Base-by-base conservation (phyloP, 2,797 vertebrate genomes). In the Siniperca scherzeri region DNA sequence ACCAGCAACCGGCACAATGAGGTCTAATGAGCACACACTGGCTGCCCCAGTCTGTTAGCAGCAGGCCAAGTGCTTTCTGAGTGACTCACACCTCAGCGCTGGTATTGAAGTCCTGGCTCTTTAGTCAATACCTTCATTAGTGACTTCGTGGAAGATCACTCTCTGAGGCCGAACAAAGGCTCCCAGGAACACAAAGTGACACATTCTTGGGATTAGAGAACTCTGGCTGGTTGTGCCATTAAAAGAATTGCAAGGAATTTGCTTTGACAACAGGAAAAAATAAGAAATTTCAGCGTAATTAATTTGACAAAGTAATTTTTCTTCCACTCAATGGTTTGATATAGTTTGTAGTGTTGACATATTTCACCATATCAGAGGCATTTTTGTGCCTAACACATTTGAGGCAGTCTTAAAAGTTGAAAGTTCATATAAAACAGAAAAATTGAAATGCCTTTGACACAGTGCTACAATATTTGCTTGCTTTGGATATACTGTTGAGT, bases 81-180 rank as follows among this genome's bases (percentile, higher is more conserved):
- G 79, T 30, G 69, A 62, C 86, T 90, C 83, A 77, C 87, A 88
- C 86, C 87, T 91, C 85, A 77, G 70, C 7, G 2, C 84, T 21
- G 44, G 74, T 74, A 85, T 79, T 90, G 79, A 93, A 88, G 89
- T 90, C 83, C 69, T 44, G 68, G 78, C 82, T 91, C 77, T 81
- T n/a, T 16, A 91, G 88, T 94, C 92, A 90, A 80, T 86, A 84
- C 87, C 93, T 93, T 94, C 92, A 94, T 95, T 94, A 93, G 89
- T 85, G 89, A 89, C 91, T 93, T 92, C 88, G 74, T 85, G 84
- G 80, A 86, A 11, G 83, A 88, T 89, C 78, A 70, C 77, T 90
- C 71, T 71, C 65, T 78, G 82, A 75, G 70, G 77, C 70, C 6
- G 69, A 86, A 89, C 90, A 91, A 93, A 91, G 80, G 88, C 87